Conservation (phyloP, 2,113 vertebrate genomes). For the Microcebus griseorufus region DNA sequence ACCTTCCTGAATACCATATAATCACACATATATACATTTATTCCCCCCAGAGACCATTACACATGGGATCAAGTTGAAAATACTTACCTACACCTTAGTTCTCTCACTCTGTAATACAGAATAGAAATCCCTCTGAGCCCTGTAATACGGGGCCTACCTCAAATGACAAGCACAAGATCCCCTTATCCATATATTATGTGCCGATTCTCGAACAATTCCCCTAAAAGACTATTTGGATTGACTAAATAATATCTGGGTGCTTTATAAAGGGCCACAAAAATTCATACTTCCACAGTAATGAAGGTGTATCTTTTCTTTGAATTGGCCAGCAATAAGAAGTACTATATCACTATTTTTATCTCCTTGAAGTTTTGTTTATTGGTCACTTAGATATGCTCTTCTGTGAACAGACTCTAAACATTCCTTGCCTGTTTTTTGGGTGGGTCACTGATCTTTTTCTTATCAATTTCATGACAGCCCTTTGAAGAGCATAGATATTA, state of each 20-base stretch:
- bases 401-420: not conserved
- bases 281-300: not conserved
- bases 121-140: not conserved
- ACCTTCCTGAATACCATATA: not conserved
- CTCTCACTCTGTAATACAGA: not conserved
- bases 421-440: not conserved
- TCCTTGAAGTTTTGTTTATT: not conserved
- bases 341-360: not conserved
- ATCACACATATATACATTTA: not conserved
- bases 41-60: not conserved
- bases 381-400: not conserved
- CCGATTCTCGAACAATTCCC: not conserved
- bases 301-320: not conserved
- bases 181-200: not conserved
- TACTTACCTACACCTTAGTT: not conserved
- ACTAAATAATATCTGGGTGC: not conserved
- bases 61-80: not conserved
- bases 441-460: not conserved
- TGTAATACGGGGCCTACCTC: not conserved
- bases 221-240: not conserved
- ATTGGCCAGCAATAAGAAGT: not conserved
- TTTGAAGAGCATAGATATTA: not conserved
- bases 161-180: fast-evolving
- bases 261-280: not conserved
- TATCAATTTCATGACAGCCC: not conserved